These are phyloP conservation scores for Eulemur rubriventer DNA, from an alignment of 2,797 vertebrate genomes.

Conservation along the genomic window DNA sequence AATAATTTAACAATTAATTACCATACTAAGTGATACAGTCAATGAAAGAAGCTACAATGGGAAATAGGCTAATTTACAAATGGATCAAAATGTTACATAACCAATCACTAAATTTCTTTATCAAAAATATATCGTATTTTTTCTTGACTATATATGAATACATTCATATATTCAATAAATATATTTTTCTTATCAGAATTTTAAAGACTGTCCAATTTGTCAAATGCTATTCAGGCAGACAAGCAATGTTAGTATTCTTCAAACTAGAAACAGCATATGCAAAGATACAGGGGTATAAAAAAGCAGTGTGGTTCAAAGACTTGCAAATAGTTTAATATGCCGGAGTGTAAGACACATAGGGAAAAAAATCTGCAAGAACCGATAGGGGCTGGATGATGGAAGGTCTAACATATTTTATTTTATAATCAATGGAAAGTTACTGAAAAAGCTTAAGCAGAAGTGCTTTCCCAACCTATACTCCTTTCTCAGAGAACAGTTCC, in stretches of 20 bases:
- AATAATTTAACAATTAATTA: neutral
- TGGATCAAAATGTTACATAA: neutral
- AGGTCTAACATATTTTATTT: neutral
- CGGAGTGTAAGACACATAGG: neutral
- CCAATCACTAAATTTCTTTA: constrained; percentile 6
- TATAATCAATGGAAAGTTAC: neutral
- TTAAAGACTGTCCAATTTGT: neutral
- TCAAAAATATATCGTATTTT: constrained; percentile 25
- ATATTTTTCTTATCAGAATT: constrained; percentile 30
- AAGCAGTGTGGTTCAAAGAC: neutral
- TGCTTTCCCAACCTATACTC: neutral
- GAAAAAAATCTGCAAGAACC: neutral
- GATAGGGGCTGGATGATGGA: neutral
- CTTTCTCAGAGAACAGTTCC: neutral
- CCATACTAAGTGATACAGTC: neutral
- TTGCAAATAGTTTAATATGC: constrained; percentile 8
- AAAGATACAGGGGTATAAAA: neutral
- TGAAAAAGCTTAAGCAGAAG: neutral
- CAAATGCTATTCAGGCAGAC: constrained; percentile 7
- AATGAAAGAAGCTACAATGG: neutral
- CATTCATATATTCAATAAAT: neutral
- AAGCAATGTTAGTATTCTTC: constrained; percentile 16
- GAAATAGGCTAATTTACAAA: constrained; percentile 2
- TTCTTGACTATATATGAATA: neutral
- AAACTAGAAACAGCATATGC: constrained; percentile 1